Evolutionary conservation across 2,888 invertebrate species (phyloP), one percentile per base, ranked within the genome.

Genomic region (Drosophila demipolita): DNA sequence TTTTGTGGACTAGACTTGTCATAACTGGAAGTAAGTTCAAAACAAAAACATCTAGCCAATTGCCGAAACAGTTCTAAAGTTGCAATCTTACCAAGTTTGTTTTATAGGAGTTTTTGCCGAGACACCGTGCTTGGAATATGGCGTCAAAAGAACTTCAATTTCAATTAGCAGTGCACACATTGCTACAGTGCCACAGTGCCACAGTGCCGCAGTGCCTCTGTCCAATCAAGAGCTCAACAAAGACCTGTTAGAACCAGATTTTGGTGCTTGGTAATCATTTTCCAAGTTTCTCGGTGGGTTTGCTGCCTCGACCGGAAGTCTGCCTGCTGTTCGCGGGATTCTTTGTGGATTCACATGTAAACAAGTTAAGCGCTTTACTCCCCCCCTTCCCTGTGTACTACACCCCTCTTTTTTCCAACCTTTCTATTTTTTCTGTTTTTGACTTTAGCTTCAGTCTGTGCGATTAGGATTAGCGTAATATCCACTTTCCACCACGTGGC

Each of bases 81-180:
- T 77, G 70, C 42, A 55, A 55, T 60, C 57, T 50, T 42, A 60
- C 50, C 53, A 79, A 76, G 62, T 79, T 76, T 57, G 52, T 58
- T 66, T 48, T 26, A 23, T 35, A 29, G 15, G 26, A 57, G 23
- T 62, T 73, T 66, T 20, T 32, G 32, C 36, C 52, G 73, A 66
- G 61, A 60, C 15, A 23, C 12, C 15, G 33, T 33, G 23, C 50
- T 42, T 38, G 23, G 45, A 40, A 59, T 59, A 64, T 69, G 61
- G 58, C 48, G 73, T 66, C 68, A 66, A 61, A 81, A 66, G 68
- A 69, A 67, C 66, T 78, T 69, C 65, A 65, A 78, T 78, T 80
- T 75, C 75, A 82, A 71, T 71, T 78, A 70, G 61, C 59, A 73
- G 50, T 42, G 42, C 33, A 38, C 45, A 38, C 59, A 55, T 49